Conservation (phyloP, 2,888 invertebrate species). For the Drosophila subquinaria region DNA sequence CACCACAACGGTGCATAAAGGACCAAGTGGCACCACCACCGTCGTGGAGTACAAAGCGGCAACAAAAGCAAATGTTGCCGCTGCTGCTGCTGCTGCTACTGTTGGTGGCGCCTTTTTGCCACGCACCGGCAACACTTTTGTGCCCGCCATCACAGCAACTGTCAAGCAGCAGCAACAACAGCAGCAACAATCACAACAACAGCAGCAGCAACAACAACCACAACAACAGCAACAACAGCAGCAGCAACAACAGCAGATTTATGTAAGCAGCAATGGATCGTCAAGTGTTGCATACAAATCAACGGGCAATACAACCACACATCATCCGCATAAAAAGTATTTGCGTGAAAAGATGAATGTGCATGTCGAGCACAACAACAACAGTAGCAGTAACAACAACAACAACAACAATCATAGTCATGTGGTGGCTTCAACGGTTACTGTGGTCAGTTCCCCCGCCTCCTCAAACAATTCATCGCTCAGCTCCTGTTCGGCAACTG, state of each 20-base stretch:
- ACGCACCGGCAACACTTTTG: constrained; percentile 38
- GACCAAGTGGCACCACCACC: constrained; percentile 85
- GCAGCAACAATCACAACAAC: background rate
- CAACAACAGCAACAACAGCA: constrained; percentile 44
- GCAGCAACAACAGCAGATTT: constrained; percentile 56
- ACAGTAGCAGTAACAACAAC: constrained; percentile 37
- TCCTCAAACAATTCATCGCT: constrained; percentile 81
- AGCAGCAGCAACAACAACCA: constrained; percentile 29
- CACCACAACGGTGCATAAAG: constrained; percentile 85
- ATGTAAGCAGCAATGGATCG: constrained; percentile 65
- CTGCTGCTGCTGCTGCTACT: constrained; percentile 1
- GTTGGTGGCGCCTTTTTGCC: constrained; percentile 30
- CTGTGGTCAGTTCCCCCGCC: constrained; percentile 83
- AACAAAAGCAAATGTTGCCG: constrained; percentile 62
- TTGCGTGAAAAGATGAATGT: constrained; percentile 85
- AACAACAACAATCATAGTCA: constrained; percentile 43
- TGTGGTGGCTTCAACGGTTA: constrained; percentile 75
- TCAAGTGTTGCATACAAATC: constrained; percentile 53
- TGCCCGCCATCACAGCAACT: constrained; percentile 47
- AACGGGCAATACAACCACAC: constrained; percentile 72
- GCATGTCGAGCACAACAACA: constrained; percentile 81
- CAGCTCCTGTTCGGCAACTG: constrained; percentile 57
- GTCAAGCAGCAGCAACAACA: constrained; percentile 46
- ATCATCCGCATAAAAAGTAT: constrained; percentile 86
- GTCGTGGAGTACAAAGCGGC: constrained; percentile 85